A percentile compares a stretch with the other conserved stretches of the same genome.
phyloP scores from a whole-genome alignment of 1,140 invertebrate genomes.

The Caerostris darwini region DNA sequence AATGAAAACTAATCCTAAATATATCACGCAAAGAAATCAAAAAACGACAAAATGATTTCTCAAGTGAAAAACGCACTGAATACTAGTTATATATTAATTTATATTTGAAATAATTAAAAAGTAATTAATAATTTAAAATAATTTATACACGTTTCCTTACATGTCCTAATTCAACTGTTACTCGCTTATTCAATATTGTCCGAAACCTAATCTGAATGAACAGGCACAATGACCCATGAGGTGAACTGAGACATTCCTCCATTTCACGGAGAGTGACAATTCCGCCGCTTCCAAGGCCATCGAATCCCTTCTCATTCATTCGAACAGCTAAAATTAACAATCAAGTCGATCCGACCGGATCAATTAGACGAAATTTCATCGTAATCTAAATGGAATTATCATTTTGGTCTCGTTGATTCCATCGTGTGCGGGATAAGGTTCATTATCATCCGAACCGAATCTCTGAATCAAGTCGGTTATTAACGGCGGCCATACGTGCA shows the following conservation, averaged over 20 bases:
- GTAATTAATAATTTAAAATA: too few relatives aligned
- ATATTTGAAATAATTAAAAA: too few relatives aligned
- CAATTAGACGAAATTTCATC: constrained; percentile 2
- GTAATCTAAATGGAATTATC: neutral
- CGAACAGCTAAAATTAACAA: constrained; percentile 14
- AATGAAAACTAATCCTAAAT: too few relatives aligned
- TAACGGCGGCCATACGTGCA: neutral
- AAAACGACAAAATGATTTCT: too few relatives aligned
- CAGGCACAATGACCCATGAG: neutral
- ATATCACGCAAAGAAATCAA: too few relatives aligned
- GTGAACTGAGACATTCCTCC: neutral
- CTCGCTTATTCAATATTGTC: too few relatives aligned
- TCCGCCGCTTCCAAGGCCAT: too few relatives aligned
- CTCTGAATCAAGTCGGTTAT: neutral
- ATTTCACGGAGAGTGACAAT: neutral
- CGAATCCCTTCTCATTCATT: neutral
- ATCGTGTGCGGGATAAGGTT: neutral
- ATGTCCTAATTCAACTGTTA: too few relatives aligned
- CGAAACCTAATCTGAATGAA: neutral
- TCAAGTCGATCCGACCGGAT: neutral
- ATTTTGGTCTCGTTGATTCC: neutral
- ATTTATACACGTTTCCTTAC: too few relatives aligned
- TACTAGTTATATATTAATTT: too few relatives aligned
- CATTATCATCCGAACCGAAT: neutral
- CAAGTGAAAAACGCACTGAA: too few relatives aligned